Evolutionary conservation across 2,888 invertebrate species (phyloP).

Genomic region (Dicroscelio sp.): DNA sequence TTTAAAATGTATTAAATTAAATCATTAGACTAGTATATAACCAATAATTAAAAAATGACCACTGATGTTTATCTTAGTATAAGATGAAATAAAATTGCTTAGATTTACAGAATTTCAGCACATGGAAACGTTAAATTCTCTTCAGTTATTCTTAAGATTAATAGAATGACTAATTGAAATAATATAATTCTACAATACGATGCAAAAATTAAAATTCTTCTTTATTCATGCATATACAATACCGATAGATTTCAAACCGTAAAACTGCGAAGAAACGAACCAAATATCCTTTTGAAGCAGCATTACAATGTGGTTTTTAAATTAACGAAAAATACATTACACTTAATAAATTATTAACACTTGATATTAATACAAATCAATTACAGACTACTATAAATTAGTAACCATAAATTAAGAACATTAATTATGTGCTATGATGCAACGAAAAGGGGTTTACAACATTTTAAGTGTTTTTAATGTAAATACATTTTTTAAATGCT

Average conservation of each 20-base stretch:
- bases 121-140: no score
- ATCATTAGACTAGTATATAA: no score
- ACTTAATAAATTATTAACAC: background rate
- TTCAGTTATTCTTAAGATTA: no score
- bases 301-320: background rate
- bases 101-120: no score
- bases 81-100: no score
- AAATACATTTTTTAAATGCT: background rate
- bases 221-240: background rate
- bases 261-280: background rate
- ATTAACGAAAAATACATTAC: background rate
- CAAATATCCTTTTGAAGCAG: no score
- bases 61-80: no score
- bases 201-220: background rate
- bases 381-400: background rate
- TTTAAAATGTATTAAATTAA: no score
- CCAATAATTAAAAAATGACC: no score
- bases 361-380: background rate
- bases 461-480: background rate
- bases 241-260: background rate
- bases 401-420: no score
- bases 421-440: background rate
- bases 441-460: background rate
- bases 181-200: background rate
- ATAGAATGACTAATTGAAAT: no score